phyloP scores from a whole-genome alignment of 2,797 vertebrate genomes.

The Lates japonicus region DNA sequence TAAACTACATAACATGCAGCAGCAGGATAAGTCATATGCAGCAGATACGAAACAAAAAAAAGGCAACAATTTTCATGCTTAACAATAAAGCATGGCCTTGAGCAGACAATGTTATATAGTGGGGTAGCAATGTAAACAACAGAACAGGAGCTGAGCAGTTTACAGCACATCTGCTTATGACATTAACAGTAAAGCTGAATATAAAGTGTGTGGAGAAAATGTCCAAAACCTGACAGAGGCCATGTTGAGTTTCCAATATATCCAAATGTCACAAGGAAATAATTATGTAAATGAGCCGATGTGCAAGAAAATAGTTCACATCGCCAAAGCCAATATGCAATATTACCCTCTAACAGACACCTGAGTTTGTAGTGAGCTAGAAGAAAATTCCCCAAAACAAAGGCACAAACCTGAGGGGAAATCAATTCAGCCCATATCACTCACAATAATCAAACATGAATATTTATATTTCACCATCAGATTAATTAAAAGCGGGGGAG shows the following conservation, averaged over 20 bases:
- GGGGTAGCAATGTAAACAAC: background rate
- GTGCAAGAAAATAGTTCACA: slow-evolving; percentile 17
- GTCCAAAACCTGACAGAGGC: background rate
- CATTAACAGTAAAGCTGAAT: background rate
- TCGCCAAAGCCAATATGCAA: slow-evolving; percentile 13
- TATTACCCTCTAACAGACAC: background rate
- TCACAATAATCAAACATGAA: slow-evolving; percentile 26
- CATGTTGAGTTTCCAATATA: background rate
- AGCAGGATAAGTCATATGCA: background rate
- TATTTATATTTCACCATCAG: slow-evolving; percentile 31
- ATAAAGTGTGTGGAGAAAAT: background rate
- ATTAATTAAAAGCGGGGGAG: slow-evolving; percentile 28
- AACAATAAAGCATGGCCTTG: background rate
- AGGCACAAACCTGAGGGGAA: slow-evolving; percentile 22
- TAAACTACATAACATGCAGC: background rate
- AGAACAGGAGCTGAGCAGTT: background rate
- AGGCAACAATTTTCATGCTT: background rate
- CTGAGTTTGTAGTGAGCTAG: slow-evolving; percentile 9
- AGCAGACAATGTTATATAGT: background rate
- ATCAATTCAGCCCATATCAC: slow-evolving; percentile 25
- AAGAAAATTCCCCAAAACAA: slow-evolving; percentile 27
- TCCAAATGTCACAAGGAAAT: background rate
- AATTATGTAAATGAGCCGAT: slow-evolving; percentile 14
- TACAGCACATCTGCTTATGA: background rate
- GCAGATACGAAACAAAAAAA: background rate